These are phyloP conservation scores for Phoxinus phoxinus DNA, from an alignment of 2,113 vertebrate genomes.

Conservation along the genomic window DNA sequence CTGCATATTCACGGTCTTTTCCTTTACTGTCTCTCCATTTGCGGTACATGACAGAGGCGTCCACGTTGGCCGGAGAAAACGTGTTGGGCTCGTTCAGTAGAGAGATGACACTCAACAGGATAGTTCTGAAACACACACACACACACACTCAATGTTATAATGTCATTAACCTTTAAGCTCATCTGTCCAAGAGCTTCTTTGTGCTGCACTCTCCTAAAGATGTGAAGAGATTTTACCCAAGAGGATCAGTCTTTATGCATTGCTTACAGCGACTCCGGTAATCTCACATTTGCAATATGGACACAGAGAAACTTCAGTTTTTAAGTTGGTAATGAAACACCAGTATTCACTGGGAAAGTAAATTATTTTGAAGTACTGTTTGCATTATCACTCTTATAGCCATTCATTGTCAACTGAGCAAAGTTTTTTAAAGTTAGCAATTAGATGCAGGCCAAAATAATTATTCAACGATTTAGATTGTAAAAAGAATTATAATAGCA, in stretches of 20 bases:
- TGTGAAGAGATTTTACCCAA: conserved; percentile 1
- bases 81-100: conserved; percentile 81
- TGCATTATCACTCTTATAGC: neutral
- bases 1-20: conserved; percentile 79
- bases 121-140: conserved; percentile 70
- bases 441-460: neutral
- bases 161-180: neutral
- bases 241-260: neutral
- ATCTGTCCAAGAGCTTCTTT: neutral
- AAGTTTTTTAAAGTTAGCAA: neutral
- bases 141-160: conserved; percentile 18
- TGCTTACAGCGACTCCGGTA: neutral
- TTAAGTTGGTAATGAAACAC: neutral
- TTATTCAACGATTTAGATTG: neutral
- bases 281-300: neutral
- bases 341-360: neutral
- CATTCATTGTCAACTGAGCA: neutral
- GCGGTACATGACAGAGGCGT: conserved; percentile 81
- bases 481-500: neutral
- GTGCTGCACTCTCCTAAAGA: neutral
- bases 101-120: conserved; percentile 79
- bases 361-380: neutral
- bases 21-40: conserved; percentile 82
- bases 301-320: neutral
- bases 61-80: conserved; percentile 80